Base-by-base conservation (phyloP, 1,140 invertebrate species). In the Andricus grossulariae region DNA sequence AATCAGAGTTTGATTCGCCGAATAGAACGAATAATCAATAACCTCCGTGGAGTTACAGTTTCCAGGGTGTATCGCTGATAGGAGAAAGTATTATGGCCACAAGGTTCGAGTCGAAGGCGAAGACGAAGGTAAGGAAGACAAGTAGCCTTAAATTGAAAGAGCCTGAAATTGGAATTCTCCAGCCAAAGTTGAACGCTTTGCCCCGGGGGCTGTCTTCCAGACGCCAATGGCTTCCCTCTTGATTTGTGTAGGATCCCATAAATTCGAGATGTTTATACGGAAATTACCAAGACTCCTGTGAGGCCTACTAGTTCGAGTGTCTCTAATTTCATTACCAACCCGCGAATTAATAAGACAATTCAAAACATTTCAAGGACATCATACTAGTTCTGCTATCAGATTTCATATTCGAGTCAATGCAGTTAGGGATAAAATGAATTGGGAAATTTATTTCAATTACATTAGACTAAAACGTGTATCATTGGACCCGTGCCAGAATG, bases 121-220 rank as follows among this genome's bases (percentile, higher is more conserved):
- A 66, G 60, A 66, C 60, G 60, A 66, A 74, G 54, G 55, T 74
- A 74, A 72, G 73, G 78, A 85, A 88, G 85, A 88, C 87, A 87
- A 87, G 87, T 85, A 86, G 83, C 79, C 79, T 86, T 86, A 88
- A 88, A 88, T 88, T 86, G 87, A 86, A 86, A 85, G 85, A 86
- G 84, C 82, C 80, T 66, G 85, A 87, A 87, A 88, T 88, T 88
- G 86, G 82, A 88, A 88, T 88, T 88, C 85, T 87, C 83, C 83
- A 83, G 85, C 80, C 82, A 85, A 86, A 88, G 80, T 88, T 83
- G 82, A 80, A 77, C 80, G 81, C 66, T 66, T 66, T 45, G 73
- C 84, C 79, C 72, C 74, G 18, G 76, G 81, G 85, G 85, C 71
- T 86, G 79, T 73, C 83, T 80, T 80, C 49, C 19, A 79, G 79